Base-by-base conservation (phyloP, 2,113 vertebrate species). In the Thermophis baileyi region DNA sequence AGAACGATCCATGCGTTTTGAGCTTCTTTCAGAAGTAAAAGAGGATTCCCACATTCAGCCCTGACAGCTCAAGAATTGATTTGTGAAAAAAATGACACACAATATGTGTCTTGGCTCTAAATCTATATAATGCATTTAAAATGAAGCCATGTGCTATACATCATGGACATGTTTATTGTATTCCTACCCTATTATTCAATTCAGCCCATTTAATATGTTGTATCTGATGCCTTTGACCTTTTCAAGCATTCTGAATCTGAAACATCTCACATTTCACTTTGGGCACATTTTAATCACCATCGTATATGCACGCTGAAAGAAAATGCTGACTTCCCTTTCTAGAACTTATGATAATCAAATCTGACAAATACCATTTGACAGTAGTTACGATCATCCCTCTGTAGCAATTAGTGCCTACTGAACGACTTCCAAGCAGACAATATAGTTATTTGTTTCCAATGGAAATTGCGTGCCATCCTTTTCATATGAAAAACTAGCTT, bases 281-380 rank as follows among this genome's bases (percentile, higher is more conserved):
- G 49, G 87, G 55, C 20, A 46, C 57, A 30, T 92, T 92, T 90
- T 86, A 90, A 90, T 87, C 63, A 89, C 81, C 53, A 7, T 30
- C 27, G 47, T 24, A 89, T 22, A 55, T 74, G 49, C 40, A 87
- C 4, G 4, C 25, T 20, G 40, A 86, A 49, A n/a, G 46, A 6
- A 69, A 50, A 91, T 47, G 88, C 87, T 92, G 91, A 85, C 40
- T 18, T 92, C 49, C 53, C 53, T 90, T 91, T 88, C 90, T 92
- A 55, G 74, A 87, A 50, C 55, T 90, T 90, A 92, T 10, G 49
- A 92, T 91, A 89, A 93, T 93, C 47, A 94, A 54, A 90, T 63
- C 93, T 94, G 93, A 92, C 81, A 92, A 88, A 87, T 51, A 69
- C 74, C 54, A 69, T 81, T 87, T 86, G 87, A 85, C 91, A 89